Evolutionary conservation across 2,888 invertebrate genomes (phyloP).

Genomic region (Mellilla xanthometata): DNA sequence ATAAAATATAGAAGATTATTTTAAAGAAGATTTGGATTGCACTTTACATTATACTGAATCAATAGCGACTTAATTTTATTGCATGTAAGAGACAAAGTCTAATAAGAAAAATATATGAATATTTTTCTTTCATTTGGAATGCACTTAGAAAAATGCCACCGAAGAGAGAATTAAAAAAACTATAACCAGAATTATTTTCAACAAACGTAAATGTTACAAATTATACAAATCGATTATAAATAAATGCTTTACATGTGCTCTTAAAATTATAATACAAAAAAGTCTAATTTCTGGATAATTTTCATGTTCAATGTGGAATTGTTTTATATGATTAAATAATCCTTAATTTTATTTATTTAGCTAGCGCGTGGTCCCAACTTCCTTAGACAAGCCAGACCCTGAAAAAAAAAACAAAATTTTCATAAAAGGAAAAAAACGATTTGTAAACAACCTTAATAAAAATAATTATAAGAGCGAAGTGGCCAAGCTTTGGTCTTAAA

Average conservation of each 20-base stretch:
- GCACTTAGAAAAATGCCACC: conserved; percentile 2
- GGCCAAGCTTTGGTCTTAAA: no score
- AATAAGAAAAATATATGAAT: not conserved
- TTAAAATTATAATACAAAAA: conserved; percentile 15
- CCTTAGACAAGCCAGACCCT: conserved; percentile 72
- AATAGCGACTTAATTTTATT: not conserved
- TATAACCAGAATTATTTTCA: not conserved
- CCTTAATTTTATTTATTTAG: conserved; percentile 41
- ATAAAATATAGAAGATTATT: no score
- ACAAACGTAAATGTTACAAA: not conserved
- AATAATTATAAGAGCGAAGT: no score
- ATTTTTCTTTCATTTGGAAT: not conserved
- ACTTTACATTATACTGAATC: no score
- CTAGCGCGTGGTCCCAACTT: conserved; percentile 76
- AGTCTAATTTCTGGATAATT: not conserved
- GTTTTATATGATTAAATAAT: not conserved
- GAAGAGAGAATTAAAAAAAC: not conserved
- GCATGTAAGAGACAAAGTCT: not conserved
- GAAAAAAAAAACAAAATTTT: conserved; percentile 38
- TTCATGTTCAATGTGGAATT: conserved; percentile 1
- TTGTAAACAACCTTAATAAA: no score
- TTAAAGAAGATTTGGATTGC: no score
- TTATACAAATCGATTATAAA: conserved; percentile 1
- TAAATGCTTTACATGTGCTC: conserved; percentile 10
- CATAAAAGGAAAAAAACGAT: not conserved